phyloP scores from a whole-genome alignment of 2,113 vertebrate species.

The Megaleporinus macrocephalus region DNA sequence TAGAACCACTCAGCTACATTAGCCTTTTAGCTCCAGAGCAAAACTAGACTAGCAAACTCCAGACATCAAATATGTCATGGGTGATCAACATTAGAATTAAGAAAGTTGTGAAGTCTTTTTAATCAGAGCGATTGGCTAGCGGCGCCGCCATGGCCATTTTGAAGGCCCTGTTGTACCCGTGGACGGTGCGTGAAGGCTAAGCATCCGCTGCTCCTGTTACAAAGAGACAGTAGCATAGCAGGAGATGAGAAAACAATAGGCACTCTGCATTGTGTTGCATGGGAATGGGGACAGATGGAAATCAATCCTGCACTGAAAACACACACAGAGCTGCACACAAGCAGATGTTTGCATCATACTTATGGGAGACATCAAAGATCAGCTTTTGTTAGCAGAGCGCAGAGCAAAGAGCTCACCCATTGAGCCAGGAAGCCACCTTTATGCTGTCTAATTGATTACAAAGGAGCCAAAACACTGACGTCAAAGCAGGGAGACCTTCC shows the following conservation, averaged over 20 bases:
- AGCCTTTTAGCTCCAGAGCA: no score
- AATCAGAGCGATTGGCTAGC: no score
- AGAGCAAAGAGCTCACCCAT: constrained; percentile 12
- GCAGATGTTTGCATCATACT: constrained; percentile 29
- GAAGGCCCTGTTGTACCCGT: not conserved
- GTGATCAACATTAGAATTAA: no score
- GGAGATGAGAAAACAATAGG: constrained; percentile 64
- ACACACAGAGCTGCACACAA: constrained; percentile 30
- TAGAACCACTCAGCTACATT: no score
- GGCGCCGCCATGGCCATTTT: no score
- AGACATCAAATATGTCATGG: no score
- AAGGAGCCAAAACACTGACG: constrained; percentile 37
- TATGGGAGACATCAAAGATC: constrained; percentile 37
- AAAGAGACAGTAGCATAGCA: constrained; percentile 44
- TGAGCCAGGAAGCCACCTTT: constrained; percentile 20
- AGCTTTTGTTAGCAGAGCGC: constrained; percentile 16
- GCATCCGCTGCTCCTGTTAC: constrained; percentile 53
- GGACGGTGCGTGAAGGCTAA: not conserved
- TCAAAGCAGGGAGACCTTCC: constrained; percentile 16
- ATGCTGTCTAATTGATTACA: constrained; percentile 35
- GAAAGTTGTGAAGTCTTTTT: no score
- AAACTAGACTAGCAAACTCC: no score
- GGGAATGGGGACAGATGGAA: constrained; percentile 79
- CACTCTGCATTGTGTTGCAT: constrained; percentile 74
- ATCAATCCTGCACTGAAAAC: constrained; percentile 50